Evolutionary conservation across 2,113 vertebrate species (phyloP).

Genomic region (Trachemys scripta): DNA sequence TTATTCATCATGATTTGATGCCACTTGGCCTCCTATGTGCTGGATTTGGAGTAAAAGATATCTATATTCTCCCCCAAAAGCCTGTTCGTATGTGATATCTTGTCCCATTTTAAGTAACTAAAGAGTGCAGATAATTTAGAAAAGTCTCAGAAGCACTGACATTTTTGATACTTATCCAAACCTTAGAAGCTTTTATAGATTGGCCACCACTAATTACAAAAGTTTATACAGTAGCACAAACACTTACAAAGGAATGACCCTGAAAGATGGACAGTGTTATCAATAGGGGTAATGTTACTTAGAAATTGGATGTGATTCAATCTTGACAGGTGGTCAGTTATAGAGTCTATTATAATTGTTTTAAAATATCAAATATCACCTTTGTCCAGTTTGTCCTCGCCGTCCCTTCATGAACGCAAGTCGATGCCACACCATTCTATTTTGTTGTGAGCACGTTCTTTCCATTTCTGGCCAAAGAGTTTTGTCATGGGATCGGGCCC

Average conservation of each 20-base stretch:
- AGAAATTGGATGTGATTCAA: neutral
- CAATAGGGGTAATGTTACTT: conserved; percentile 26
- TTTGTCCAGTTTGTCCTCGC: too few relatives aligned
- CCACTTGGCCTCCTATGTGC: neutral
- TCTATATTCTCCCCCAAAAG: neutral
- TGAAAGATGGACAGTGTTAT: conserved; percentile 40
- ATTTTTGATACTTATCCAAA: neutral
- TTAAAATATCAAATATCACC: conserved; percentile 32
- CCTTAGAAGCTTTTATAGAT: neutral
- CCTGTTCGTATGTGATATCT: neutral
- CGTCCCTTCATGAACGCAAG: too few relatives aligned
- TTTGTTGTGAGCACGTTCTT: too few relatives aligned
- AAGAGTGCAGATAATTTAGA: neutral
- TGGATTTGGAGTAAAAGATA: neutral
- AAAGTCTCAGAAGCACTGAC: neutral
- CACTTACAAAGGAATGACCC: neutral
- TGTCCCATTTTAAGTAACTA: neutral
- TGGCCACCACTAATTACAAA: neutral
- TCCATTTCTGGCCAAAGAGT: too few relatives aligned
- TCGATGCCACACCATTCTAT: too few relatives aligned
- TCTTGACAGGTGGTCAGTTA: conserved; percentile 46
- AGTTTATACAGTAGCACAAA: neutral
- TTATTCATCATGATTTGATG: neutral
- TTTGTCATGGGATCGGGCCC: too few relatives aligned
- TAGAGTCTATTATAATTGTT: conserved; percentile 37